Evolutionary conservation across 92 coral and sea anemone species (phyloP).

Genomic region (Diadumene lineata): DNA sequence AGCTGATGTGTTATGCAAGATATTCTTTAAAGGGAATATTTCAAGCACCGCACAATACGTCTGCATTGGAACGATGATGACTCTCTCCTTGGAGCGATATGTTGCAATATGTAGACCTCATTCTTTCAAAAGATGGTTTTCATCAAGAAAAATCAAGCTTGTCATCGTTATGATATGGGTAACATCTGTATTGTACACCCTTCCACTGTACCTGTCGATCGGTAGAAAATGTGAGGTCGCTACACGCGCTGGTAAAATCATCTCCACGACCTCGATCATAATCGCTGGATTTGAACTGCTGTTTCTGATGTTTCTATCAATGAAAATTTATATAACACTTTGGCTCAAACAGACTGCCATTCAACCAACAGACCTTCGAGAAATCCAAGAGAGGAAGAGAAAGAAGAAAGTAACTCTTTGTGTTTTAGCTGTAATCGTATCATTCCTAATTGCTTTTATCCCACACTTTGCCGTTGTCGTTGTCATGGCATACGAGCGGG

Average conservation of each 20-base stretch:
- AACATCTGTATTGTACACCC: constrained; percentile 15
- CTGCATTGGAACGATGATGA: neutral
- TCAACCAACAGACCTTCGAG: constrained; percentile 10
- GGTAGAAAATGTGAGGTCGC: neutral
- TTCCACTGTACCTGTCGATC: neutral
- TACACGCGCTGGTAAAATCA: neutral
- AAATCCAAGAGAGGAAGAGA: constrained; percentile 20
- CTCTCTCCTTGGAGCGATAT: constrained; percentile 6
- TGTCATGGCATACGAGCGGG: neutral
- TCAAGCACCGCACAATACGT: neutral
- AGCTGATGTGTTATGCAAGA: constrained; percentile 1
- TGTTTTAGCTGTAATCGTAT: constrained; percentile 14
- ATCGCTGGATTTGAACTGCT: neutral
- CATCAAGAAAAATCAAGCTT: constrained; percentile 8
- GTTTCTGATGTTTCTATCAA: neutral
- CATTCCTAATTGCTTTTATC: neutral
- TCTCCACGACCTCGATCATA: neutral
- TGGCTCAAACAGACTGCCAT: constrained; percentile 21
- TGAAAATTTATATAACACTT: constrained; percentile 12
- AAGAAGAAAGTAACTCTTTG: constrained; percentile 29
- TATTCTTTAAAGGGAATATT: neutral
- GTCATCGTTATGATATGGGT: constrained; percentile 18
- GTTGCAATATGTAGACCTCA: constrained; percentile 25
- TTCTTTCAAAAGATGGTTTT: constrained; percentile 10
- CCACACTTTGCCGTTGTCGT: neutral